Conservation (phyloP, 2,888 invertebrate species). For the Trichacis sp. region DNA sequence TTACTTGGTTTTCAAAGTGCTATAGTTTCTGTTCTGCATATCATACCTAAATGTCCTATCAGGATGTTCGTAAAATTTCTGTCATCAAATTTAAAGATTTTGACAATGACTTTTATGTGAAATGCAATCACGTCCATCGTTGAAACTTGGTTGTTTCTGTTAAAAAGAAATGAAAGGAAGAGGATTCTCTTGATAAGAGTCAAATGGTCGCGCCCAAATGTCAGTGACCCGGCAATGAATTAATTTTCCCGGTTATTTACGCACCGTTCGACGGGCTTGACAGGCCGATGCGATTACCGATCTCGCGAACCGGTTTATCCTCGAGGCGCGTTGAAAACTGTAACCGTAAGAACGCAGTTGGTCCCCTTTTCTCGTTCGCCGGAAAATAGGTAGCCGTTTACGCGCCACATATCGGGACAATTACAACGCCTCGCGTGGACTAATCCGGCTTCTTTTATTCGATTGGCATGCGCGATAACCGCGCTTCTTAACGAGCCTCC, state of each 20-base stretch:
- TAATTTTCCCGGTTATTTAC: slow-evolving; percentile 42
- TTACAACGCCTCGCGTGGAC: slow-evolving; percentile 35
- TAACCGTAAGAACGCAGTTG: slow-evolving; percentile 18
- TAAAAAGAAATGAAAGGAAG: no score
- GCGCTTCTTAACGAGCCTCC: background rate
- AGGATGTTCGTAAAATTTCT: no score
- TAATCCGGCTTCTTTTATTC: slow-evolving; percentile 35
- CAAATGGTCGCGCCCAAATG: slow-evolving; percentile 8
- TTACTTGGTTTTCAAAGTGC: no score
- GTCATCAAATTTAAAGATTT: no score
- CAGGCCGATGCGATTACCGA: slow-evolving; percentile 39
- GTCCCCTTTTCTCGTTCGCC: slow-evolving; percentile 19
- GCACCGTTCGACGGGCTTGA: slow-evolving; percentile 41
- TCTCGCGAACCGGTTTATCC: slow-evolving; percentile 42
- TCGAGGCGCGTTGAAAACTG: slow-evolving; percentile 24
- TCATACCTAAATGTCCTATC: no score
- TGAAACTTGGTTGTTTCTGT: no score
- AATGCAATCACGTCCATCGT: no score
- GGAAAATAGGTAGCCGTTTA: slow-evolving; percentile 41
- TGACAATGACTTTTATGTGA: no score
- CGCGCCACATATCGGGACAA: slow-evolving; percentile 20
- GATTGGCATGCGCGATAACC: slow-evolving; percentile 17
- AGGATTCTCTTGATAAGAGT: background rate
- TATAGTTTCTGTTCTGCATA: no score
- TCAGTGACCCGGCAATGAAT: slow-evolving; percentile 43